Base-by-base conservation (phyloP, 2,888 invertebrate species). In the Andricus quercusramuli region DNA sequence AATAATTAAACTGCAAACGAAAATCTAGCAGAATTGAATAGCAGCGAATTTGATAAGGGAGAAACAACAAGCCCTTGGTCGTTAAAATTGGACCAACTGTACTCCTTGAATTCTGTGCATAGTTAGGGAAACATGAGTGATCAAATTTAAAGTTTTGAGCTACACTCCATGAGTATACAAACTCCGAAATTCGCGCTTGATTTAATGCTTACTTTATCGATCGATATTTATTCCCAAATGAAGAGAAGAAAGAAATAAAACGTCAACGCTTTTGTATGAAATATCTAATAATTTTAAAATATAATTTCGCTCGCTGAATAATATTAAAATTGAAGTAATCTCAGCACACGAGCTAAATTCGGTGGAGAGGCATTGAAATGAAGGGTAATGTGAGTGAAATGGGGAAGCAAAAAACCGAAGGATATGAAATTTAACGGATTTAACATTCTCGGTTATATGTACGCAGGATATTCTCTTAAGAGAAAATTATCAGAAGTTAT, bases 141-240 rank as follows among this genome's bases (percentile, higher is more conserved):
- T 74, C 59, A 74, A 74, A 74, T 74, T 51, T 74, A 56, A 74
- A 74, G 74, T 74, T 74, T 56, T 3, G 74, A n/a, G 47, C 59
- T 74, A 56, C 74, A n/a, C 32, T 29, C 4, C 13, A 74, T 13
- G 32, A 74, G 32, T 32, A 32, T 56, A 32, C 47, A 29, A 32
- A 56, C 56, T 59, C 56, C 3, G 32, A 56, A 74, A 74, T 74
- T 74, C 37, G 56, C 22, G 51, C 56, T 74, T 51, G 56, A 32
- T 74, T 74, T 74, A 56, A 56, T 74, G 32, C 74, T 32, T 37
- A 25, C 64, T 29, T 5, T 64, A 64, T 64, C 17, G 13, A 64
- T 64, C 2, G 29, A 64, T 1, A 29, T 22, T 59, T 59, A 59
- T 2, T 22, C n/a, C n/a, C n/a, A 56, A n/a, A n/a, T n/a, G 56